Evolutionary conservation across 2,888 invertebrate genomes (phyloP).

Genomic region (Hartigia nigra): DNA sequence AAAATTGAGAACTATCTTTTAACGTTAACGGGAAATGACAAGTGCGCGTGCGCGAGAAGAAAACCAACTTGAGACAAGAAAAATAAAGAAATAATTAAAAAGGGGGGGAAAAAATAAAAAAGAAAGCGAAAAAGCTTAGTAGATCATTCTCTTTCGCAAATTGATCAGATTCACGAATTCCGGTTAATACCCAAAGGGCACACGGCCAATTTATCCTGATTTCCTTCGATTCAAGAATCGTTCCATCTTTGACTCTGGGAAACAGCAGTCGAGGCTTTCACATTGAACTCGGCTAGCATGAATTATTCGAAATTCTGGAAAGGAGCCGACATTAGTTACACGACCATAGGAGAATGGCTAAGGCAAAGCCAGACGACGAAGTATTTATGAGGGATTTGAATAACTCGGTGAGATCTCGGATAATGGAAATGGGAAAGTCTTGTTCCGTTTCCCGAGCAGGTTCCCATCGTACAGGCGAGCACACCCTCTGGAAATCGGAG

Average conservation of each 20-base stretch:
- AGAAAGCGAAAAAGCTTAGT: neutral
- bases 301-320: neutral
- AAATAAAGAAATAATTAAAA: neutral
- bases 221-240: too few species aligned
- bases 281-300: neutral
- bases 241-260: neutral
- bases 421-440: slow-evolving; percentile 30
- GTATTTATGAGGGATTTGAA: slow-evolving; percentile 28
- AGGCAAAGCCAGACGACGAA: neutral
- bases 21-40: neutral
- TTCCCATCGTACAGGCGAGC: neutral
- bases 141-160: neutral
- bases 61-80: neutral
- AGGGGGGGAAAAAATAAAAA: neutral
- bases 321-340: slow-evolving; percentile 8
- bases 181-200: neutral
- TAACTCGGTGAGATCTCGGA: slow-evolving; percentile 20
- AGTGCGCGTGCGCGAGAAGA: neutral
- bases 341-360: neutral
- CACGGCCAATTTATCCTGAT: neutral
- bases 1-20: neutral
- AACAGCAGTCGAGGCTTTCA: neutral
- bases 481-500: too few species aligned
- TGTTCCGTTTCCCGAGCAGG: slow-evolving; percentile 6
- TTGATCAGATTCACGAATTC: neutral